Evolutionary conservation across 2,113 vertebrate species (phyloP).

Genomic region (Marmota monax): DNA sequence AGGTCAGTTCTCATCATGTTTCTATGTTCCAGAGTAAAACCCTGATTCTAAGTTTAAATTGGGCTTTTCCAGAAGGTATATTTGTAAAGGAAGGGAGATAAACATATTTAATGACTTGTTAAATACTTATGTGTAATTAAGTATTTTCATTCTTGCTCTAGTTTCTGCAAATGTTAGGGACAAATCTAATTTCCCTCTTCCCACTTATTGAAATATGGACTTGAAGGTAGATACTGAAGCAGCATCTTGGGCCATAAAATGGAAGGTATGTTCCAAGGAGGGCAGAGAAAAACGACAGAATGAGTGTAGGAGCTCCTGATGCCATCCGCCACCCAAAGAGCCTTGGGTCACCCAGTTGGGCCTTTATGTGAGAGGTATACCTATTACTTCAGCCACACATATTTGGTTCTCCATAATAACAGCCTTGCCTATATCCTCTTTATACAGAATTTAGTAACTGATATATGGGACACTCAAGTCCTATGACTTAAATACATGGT

Average conservation of each 20-base stretch:
- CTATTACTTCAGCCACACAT: neutral
- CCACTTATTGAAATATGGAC: neutral
- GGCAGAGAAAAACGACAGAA: neutral
- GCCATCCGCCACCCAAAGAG: neutral
- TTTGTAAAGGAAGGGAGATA: slow-evolving; percentile 27
- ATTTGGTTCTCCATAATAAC: neutral
- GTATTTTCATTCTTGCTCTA: neutral
- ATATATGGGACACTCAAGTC: neutral
- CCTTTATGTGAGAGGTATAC: neutral
- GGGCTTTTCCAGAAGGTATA: neutral
- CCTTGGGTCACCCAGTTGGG: neutral
- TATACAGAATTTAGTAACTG: neutral
- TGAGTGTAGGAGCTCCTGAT: neutral
- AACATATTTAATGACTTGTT: slow-evolving; percentile 12
- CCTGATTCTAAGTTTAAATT: neutral
- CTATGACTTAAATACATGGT: neutral
- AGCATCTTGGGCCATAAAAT: neutral
- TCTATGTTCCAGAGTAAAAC: neutral
- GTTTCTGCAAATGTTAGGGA: neutral
- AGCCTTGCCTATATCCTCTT: neutral
- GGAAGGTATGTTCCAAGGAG: neutral
- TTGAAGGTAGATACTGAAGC: neutral
- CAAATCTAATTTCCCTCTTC: neutral
- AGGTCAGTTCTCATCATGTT: neutral
- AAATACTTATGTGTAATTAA: neutral